A percentile compares a stretch with the other conserved stretches of the same genome.
phyloP scores from a whole-genome alignment of 1,140 invertebrate species.

The Aphidius ervi region DNA sequence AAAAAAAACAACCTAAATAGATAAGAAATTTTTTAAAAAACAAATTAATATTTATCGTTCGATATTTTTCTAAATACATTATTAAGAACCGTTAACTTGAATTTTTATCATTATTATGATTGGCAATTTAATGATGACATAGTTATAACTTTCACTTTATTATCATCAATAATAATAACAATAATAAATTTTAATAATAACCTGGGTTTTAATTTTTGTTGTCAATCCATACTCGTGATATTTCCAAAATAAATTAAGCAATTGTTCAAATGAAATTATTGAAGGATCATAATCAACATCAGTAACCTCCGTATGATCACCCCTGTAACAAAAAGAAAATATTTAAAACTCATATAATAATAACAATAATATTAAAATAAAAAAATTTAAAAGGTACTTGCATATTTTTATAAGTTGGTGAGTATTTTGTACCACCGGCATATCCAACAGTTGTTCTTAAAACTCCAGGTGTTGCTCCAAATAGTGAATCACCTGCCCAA shows the following conservation, averaged over 20 bases:
- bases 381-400: slow-evolving; percentile 54
- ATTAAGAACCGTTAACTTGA: too few relatives aligned
- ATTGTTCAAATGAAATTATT: slow-evolving; percentile 66
- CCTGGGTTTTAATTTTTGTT: slow-evolving; percentile 73
- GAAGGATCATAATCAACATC: slow-evolving; percentile 86
- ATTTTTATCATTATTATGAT: too few relatives aligned
- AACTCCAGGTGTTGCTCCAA: slow-evolving; percentile 81
- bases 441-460: slow-evolving; percentile 90
- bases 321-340: slow-evolving; percentile 57
- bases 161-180: background rate
- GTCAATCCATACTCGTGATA: slow-evolving; percentile 86
- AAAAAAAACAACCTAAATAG: too few relatives aligned
- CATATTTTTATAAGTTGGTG: slow-evolving; percentile 84
- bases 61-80: too few relatives aligned
- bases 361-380: background rate
- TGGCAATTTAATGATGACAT: too few relatives aligned
- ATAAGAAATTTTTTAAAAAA: too few relatives aligned
- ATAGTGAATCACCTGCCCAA: slow-evolving; percentile 91
- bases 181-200: slow-evolving; percentile 35
- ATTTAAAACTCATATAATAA: background rate
- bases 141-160: background rate
- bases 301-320: slow-evolving; percentile 90
- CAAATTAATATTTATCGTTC: too few relatives aligned
- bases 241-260: slow-evolving; percentile 86
- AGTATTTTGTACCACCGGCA: slow-evolving; percentile 75